Conservation (phyloP, 2,888 invertebrate species). For the Anaspis maculata region DNA sequence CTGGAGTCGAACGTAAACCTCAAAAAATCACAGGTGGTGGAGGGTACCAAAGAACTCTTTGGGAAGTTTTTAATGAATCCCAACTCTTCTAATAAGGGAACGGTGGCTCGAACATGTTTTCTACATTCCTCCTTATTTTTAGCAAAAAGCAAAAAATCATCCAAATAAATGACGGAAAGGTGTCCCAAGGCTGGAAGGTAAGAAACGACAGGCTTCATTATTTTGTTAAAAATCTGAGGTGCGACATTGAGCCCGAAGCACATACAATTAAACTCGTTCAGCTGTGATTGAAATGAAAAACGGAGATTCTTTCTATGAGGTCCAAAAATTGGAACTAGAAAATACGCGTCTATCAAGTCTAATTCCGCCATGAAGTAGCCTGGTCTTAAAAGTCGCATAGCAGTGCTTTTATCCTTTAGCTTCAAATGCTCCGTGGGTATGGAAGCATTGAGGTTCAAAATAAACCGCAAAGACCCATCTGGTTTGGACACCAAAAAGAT, state of each 20-base stretch:
- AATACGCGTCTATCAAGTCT: neutral
- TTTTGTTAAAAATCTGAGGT: slow-evolving; percentile 8
- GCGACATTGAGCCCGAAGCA: neutral
- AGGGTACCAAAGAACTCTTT: slow-evolving; percentile 1
- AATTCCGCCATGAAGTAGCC: neutral
- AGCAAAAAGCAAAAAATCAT: slow-evolving; percentile 1
- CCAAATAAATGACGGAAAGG: neutral
- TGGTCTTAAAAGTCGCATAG: neutral
- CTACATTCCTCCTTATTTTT: neutral
- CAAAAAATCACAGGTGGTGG: slow-evolving; percentile 1
- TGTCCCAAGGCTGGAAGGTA: neutral
- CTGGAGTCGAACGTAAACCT: slow-evolving; percentile 1
- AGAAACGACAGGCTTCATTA: neutral
- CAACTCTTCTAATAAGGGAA: neutral
- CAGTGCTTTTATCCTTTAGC: neutral
- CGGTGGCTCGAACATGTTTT: neutral
- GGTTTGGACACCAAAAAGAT: neutral
- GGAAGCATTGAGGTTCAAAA: neutral
- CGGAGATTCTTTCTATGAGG: neutral
- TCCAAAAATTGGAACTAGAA: neutral
- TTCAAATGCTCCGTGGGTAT: neutral
- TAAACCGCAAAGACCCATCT: neutral
- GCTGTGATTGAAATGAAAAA: neutral
- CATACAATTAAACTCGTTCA: neutral
- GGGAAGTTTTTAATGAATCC: slow-evolving; percentile 4